phyloP scores from a whole-genome alignment of 2,113 vertebrate genomes.

The Miniopterus natalensis region DNA sequence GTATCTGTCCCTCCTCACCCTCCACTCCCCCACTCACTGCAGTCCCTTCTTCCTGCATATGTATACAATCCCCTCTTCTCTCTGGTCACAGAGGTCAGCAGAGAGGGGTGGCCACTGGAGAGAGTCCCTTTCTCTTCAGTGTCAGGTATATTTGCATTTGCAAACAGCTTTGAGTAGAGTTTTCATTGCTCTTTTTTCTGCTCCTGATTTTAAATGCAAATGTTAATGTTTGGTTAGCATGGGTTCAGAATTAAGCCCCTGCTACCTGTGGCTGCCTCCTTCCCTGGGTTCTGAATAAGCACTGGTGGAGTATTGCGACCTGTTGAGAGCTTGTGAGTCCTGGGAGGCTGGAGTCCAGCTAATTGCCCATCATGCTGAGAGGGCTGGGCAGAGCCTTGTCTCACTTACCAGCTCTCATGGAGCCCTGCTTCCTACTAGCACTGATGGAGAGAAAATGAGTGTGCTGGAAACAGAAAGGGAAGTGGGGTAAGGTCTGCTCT shows the following conservation, averaged over 20 bases:
- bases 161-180: constrained; percentile 74
- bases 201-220: constrained; percentile 77
- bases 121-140: constrained; percentile 70
- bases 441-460: constrained; percentile 52
- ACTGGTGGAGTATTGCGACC: constrained; percentile 40
- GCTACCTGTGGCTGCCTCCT: constrained; percentile 71
- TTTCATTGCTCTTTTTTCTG: constrained; percentile 78
- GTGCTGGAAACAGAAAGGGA: neutral
- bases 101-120: constrained; percentile 45
- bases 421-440: constrained; percentile 73
- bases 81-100: constrained; percentile 75
- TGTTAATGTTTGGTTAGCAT: constrained; percentile 74
- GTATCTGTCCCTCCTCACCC: constrained; percentile 76
- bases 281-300: constrained; percentile 67
- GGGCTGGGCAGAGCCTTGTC: constrained; percentile 33
- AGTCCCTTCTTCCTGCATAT: constrained; percentile 5
- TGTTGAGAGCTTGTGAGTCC: constrained; percentile 65
- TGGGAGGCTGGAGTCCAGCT: constrained; percentile 71
- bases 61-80: neutral
- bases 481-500: neutral
- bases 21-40: neutral
- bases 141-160: constrained; percentile 79
- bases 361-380: constrained; percentile 78
- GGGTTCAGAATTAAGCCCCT: constrained; percentile 75
- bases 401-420: constrained; percentile 77